Evolutionary conservation across 2,113 vertebrate species (phyloP).

Genomic region (Eupsittula cactorum): DNA sequence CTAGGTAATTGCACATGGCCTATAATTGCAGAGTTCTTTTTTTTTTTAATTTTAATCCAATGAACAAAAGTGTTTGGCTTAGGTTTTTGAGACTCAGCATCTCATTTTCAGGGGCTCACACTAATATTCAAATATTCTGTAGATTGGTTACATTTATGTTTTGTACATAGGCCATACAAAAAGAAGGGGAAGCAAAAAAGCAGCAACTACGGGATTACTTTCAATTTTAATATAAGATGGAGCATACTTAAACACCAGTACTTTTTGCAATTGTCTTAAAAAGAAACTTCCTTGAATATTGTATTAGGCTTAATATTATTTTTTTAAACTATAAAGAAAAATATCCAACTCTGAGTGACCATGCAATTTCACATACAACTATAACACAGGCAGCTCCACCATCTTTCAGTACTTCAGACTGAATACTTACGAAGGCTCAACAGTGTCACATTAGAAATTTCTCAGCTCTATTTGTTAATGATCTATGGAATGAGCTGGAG

Average conservation of each 20-base stretch:
- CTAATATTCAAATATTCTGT: not conserved
- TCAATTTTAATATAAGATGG: not conserved
- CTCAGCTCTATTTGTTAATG: not conserved
- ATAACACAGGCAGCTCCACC: not conserved
- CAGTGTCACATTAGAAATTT: not conserved
- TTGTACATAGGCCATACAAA: not conserved
- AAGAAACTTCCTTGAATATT: not conserved
- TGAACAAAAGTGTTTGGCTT: not conserved
- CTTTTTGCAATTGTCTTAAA: not conserved
- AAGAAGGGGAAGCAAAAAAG: not conserved
- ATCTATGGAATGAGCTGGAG: not conserved
- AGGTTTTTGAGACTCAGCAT: not conserved
- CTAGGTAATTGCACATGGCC: constrained; percentile 1
- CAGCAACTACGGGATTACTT: not conserved
- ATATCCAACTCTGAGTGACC: not conserved
- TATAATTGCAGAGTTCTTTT: not conserved
- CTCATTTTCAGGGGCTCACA: not conserved
- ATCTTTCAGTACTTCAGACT: not conserved
- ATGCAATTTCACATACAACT: not conserved
- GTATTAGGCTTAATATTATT: not conserved
- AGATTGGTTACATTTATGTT: not conserved
- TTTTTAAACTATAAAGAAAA: not conserved
- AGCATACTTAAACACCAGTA: not conserved
- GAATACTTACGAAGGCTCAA: not conserved
- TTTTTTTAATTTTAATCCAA: not conserved